Evolutionary conservation across 2,113 vertebrate genomes (phyloP).

Genomic region (Pelmatolapia mariae): DNA sequence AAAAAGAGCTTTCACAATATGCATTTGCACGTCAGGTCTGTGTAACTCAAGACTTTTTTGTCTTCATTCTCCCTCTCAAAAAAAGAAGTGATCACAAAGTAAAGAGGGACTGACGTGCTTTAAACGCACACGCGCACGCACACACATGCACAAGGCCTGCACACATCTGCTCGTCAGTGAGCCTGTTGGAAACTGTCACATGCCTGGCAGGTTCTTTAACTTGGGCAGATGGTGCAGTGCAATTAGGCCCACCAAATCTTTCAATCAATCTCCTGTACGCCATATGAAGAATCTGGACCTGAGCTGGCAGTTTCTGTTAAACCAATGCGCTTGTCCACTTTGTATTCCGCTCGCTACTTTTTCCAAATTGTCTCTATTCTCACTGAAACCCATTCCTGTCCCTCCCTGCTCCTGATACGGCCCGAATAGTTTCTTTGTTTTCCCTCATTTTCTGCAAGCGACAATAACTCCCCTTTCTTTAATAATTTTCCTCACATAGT

Average conservation of each 20-base stretch:
- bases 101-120: constrained; percentile 12
- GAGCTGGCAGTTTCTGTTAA: constrained; percentile 3
- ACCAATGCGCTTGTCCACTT: not conserved
- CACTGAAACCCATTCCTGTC: not conserved
- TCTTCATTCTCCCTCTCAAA: constrained; percentile 18
- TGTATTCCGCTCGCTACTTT: not conserved
- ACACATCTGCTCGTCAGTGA: constrained; percentile 66
- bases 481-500: not conserved
- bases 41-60: not conserved
- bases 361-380: not conserved
- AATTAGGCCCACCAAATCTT: constrained; percentile 74
- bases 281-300: constrained; percentile 27
- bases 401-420: not conserved
- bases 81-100: constrained; percentile 26
- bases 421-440: not conserved
- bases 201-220: constrained; percentile 63
- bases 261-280: constrained; percentile 58
- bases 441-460: not conserved
- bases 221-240: constrained; percentile 77
- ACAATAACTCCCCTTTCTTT: not conserved
- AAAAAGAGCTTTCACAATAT: not conserved
- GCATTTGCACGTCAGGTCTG: not conserved
- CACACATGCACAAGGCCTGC: constrained; percentile 12
- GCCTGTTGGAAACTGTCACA: constrained; percentile 63
- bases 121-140: not conserved